Percentiles rank a stretch among this genome's conserved stretches.
phyloP scores from a whole-genome alignment of 2,888 invertebrate species.

The Synergus umbraculus region DNA sequence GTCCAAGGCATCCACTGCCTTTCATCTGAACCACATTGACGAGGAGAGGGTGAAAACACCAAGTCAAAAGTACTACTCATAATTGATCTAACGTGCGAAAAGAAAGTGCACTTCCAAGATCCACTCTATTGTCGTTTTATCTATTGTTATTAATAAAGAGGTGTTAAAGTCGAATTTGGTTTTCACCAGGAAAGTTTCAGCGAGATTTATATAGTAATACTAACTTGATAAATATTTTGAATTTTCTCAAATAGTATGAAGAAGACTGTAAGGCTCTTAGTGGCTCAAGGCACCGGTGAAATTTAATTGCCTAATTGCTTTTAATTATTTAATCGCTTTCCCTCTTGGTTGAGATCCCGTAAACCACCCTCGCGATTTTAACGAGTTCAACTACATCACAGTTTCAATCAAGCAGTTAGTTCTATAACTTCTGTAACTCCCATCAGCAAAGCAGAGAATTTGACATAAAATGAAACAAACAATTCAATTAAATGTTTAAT shows the following conservation, averaged over 20 bases:
- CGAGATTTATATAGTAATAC: background rate
- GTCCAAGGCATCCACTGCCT: slow-evolving; percentile 50
- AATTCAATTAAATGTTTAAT: no score
- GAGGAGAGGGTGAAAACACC: slow-evolving; percentile 19
- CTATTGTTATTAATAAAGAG: background rate
- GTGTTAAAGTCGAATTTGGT: background rate
- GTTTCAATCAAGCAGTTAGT: slow-evolving; percentile 29
- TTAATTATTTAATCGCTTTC: slow-evolving; percentile 74
- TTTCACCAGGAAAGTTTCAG: background rate
- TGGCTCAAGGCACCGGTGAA: slow-evolving; percentile 55
- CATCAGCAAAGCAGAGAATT: background rate
- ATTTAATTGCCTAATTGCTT: slow-evolving; percentile 74
- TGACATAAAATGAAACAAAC: background rate
- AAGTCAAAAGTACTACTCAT: slow-evolving; percentile 27
- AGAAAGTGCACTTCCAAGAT: slow-evolving; percentile 11
- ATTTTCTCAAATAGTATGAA: background rate
- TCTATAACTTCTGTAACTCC: background rate
- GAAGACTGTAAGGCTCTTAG: background rate
- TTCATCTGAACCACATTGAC: slow-evolving; percentile 42
- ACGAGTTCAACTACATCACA: slow-evolving; percentile 32
- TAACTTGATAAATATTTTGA: background rate
- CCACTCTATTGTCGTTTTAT: background rate
- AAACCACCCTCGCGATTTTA: slow-evolving; percentile 61
- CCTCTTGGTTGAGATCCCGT: slow-evolving; percentile 65
- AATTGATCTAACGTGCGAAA: slow-evolving; percentile 4